phyloP scores from a whole-genome alignment of 2,888 invertebrate species.

The Oligia fasciuncula region DNA sequence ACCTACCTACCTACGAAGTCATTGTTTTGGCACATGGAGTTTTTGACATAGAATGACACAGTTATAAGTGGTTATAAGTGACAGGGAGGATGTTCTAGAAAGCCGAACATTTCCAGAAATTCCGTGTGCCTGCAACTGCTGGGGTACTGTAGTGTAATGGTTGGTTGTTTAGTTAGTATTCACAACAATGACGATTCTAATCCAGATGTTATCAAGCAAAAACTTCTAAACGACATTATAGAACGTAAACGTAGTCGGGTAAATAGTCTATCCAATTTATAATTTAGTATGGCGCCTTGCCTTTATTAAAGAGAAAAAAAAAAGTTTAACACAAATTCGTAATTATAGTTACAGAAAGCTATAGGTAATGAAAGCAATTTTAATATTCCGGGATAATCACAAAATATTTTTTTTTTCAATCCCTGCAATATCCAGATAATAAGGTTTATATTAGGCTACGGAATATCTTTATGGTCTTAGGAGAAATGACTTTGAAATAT shows the following conservation, averaged over 20 bases:
- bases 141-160: neutral
- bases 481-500: neutral
- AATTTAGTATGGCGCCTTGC: neutral
- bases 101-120: neutral
- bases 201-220: neutral
- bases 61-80: neutral
- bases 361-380: neutral
- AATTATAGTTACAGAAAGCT: conserved; percentile 4
- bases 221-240: neutral
- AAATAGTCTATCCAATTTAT: neutral
- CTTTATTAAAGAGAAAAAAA: conserved; percentile 2
- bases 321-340: neutral
- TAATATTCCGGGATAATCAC: neutral
- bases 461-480: neutral
- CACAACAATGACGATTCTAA: neutral
- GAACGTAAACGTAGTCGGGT: neutral
- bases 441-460: neutral
- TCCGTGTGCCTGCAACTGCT: neutral
- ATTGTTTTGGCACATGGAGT: neutral
- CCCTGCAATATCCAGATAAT: neutral
- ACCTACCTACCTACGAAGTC: neutral
- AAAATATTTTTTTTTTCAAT: neutral
- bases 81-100: neutral
- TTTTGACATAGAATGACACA: neutral
- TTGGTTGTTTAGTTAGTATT: neutral